Base-by-base conservation (phyloP, 2,888 invertebrate species). In the Cepaea hortensis region DNA sequence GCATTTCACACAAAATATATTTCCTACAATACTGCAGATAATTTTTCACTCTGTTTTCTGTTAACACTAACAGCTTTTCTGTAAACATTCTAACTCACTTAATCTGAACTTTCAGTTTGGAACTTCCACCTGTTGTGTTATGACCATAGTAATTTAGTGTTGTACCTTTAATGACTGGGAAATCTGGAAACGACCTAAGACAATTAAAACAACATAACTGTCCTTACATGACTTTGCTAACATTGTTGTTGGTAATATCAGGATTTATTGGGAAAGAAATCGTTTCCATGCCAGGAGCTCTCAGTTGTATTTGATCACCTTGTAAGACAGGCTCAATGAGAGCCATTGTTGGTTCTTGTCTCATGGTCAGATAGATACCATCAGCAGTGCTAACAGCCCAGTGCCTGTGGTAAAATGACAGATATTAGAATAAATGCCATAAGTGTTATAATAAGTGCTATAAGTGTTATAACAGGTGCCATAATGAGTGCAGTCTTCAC, bases 241-340 rank as follows among this genome's bases (percentile, higher is more conserved):
- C 46, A 46, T 81, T 86, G 70, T 81, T 84, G 11, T 84, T 46
- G 20, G 80, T 87, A 50, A 88, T 72, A 50, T 85, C 70, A 3
- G 90, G 91, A 73, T 89, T 68, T 3, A 88, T 70, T 9, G 90
- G 90, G 46, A 92, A 23, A 50, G 87, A 81, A 61, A 92, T 85
- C 13, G 91, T 89, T 20, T 89, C 85, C 91, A 91, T 91, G 13
- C 90, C 91, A 35, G 91, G 91, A 1, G 92, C 91, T 20, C 89
- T 89, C 80, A 93, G 85, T 20, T 89, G 88, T 35, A 93, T 85
- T 5, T 55, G 82, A 81, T 91, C 89, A 6, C 90, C 92, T 15
- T 89, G 89, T 13, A 92, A 20, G 23, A 87, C 84, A 18, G 91
- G 87, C 48, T 77, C 81, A 55, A 93, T 91, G 3, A 91, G 89